phyloP scores from a whole-genome alignment of 2,888 invertebrate genomes.

The Boloria euphrosyne region DNA sequence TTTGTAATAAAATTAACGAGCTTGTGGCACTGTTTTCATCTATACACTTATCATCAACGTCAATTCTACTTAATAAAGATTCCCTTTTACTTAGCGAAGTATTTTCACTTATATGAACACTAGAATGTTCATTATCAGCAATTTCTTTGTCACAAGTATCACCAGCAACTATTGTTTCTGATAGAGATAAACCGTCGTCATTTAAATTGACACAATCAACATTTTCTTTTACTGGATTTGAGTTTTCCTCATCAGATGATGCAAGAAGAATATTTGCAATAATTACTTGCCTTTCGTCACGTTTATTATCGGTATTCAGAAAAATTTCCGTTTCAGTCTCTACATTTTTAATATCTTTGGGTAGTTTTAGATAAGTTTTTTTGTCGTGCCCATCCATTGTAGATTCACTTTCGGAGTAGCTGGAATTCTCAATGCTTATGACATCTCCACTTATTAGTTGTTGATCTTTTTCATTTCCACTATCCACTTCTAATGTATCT shows the following conservation, averaged over 20 bases:
- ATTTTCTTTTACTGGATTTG: constrained; percentile 39
- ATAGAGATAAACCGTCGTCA: constrained; percentile 35
- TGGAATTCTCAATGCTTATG: constrained; percentile 75
- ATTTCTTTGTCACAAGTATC: constrained; percentile 3
- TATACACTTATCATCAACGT: background rate
- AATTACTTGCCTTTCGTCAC: constrained; percentile 15
- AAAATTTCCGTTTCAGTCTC: constrained; percentile 44
- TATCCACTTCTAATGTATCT: constrained; percentile 59
- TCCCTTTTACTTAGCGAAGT: constrained; percentile 4
- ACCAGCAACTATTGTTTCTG: constrained; percentile 29
- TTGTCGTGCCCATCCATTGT: constrained; percentile 38
- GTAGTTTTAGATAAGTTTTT: constrained; percentile 28
- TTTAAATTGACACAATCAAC: constrained; percentile 37
- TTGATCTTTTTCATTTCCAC: constrained; percentile 47
- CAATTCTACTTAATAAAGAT: background rate
- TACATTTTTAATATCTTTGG: constrained; percentile 29
- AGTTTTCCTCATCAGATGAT: constrained; percentile 58
- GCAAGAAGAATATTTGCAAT: constrained; percentile 61
- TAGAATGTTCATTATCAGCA: background rate
- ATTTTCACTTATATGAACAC: constrained; percentile 19
- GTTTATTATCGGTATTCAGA: background rate
- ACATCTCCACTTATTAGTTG: constrained; percentile 48
- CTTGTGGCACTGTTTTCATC: background rate
- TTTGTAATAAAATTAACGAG: background rate
- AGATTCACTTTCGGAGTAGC: constrained; percentile 67